Evolutionary conservation across 2,113 vertebrate species (phyloP).

Genomic region (Pan troglodytes): NHGRI_mPanTro3-v2.1_pri NC_072398.2:178920501-178921000

Average conservation of each 20-base stretch:
- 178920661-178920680: not conserved
- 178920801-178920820: not conserved
- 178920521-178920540: constrained; percentile 31
- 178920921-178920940: not conserved
- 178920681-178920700: not conserved
- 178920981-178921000: constrained; percentile 3
- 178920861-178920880: not conserved
- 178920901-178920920: not conserved
- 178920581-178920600: constrained; percentile 15
- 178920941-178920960: not conserved
- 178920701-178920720: not conserved
- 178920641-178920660: not conserved
- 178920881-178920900: not conserved
- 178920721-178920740: not conserved
- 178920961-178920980: not conserved
- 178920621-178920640: constrained; percentile 35
- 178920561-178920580: not conserved
- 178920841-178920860: not conserved
- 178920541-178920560: not conserved
- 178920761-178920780: not conserved
- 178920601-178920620: constrained; percentile 49
- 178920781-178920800: not conserved
- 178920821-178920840: not conserved
- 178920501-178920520: not conserved
- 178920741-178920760: not conserved